Conservation (phyloP, 2,797 vertebrate genomes). For the Pangasius sanitwongsei region DNA sequence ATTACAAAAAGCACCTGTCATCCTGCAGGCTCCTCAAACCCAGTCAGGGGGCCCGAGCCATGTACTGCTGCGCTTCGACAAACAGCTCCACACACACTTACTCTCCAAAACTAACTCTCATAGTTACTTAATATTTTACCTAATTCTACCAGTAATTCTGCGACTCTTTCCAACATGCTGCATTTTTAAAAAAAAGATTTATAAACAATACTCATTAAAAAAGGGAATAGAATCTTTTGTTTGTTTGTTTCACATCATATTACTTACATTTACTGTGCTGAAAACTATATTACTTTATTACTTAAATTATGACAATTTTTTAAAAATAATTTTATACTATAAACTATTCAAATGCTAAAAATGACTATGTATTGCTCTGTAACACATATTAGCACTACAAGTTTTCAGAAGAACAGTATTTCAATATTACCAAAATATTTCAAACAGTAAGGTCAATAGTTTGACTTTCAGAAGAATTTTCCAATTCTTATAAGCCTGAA, state of each 20-base stretch:
- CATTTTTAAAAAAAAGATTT: neutral
- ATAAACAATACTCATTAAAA: neutral
- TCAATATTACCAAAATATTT: too few relatives aligned
- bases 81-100: slow-evolving; percentile 71
- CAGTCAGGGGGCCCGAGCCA: slow-evolving; percentile 68
- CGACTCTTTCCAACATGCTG: neutral
- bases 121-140: slow-evolving; percentile 16
- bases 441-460: neutral
- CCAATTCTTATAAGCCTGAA: neutral
- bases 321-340: neutral
- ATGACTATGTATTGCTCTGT: neutral
- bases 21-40: slow-evolving; percentile 79
- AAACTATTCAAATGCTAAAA: neutral
- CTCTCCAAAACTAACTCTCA: slow-evolving; percentile 58
- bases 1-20: slow-evolving; percentile 95
- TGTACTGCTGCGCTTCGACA: slow-evolving; percentile 60
- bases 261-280: neutral
- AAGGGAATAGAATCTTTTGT: neutral
- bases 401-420: neutral
- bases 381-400: neutral
- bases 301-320: too few relatives aligned
- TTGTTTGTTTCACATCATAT: neutral
- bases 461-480: neutral
- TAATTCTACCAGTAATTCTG: neutral
- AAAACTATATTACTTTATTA: neutral